Evolutionary conservation across 2,113 vertebrate genomes (phyloP).

Genomic region (Brachyhypopomus gauderio): DNA sequence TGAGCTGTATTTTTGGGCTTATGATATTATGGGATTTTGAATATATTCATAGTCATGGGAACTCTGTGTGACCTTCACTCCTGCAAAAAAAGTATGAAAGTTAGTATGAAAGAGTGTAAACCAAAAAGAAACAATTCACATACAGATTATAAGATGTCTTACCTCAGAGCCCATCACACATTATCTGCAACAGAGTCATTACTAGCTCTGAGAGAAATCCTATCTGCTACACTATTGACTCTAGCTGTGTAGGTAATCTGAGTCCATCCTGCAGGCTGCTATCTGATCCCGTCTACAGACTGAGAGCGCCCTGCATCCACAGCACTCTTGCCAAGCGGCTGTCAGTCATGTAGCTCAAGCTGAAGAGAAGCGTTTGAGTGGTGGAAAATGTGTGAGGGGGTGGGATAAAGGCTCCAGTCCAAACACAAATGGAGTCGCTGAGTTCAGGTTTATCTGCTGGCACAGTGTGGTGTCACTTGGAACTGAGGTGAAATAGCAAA

Average conservation of each 20-base stretch:
- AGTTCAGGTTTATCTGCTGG: slow-evolving; percentile 38
- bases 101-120: not conserved
- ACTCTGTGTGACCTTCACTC: not conserved
- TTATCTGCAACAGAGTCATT: slow-evolving; percentile 27
- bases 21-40: not conserved
- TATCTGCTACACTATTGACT: slow-evolving; percentile 31
- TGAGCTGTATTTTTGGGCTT: too few relatives aligned
- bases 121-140: not conserved
- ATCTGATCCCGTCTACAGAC: slow-evolving; percentile 34
- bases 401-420: slow-evolving; percentile 2
- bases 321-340: slow-evolving; percentile 2
- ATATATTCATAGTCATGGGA: not conserved
- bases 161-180: slow-evolving; percentile 10
- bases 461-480: not conserved
- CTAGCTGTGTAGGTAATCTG: slow-evolving; percentile 41
- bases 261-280: slow-evolving; percentile 41
- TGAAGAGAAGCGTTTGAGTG: slow-evolving; percentile 8
- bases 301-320: slow-evolving; percentile 10
- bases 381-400: not conserved
- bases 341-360: slow-evolving; percentile 41
- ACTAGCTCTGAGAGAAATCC: slow-evolving; percentile 18
- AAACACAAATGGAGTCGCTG: slow-evolving; percentile 27
- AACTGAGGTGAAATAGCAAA: slow-evolving; percentile 5
- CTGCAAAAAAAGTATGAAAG: not conserved
- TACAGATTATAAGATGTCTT: slow-evolving; percentile 13